phyloP scores from a whole-genome alignment of 2,113 vertebrate species.

The Lepus europaeus region DNA sequence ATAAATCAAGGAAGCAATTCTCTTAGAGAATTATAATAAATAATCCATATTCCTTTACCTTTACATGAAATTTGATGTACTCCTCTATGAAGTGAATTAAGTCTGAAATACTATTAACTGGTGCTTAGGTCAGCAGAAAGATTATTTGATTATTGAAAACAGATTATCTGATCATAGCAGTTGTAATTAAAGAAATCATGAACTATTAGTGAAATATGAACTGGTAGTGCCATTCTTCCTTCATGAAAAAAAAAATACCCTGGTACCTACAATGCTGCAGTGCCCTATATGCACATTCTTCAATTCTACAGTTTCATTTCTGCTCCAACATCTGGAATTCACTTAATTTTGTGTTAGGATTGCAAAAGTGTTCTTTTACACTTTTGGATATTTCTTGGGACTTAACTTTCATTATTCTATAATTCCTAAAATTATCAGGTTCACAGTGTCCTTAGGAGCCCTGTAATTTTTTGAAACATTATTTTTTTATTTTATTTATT shows the following conservation, averaged over 20 bases:
- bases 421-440: not conserved
- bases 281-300: not conserved
- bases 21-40: slow-evolving; percentile 5
- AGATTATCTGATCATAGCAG: not conserved
- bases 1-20: slow-evolving; percentile 15
- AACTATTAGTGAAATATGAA: slow-evolving; percentile 52
- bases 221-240: not conserved
- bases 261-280: not conserved
- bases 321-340: not conserved
- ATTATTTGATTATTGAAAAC: slow-evolving; percentile 54
- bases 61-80: slow-evolving; percentile 44
- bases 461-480: not conserved
- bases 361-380: not conserved
- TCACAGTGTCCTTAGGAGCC: not conserved
- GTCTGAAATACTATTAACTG: slow-evolving; percentile 72
- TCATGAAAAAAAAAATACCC: not conserved
- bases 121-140: slow-evolving; percentile 55
- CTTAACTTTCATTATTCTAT: slow-evolving; percentile 18
- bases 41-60: slow-evolving; percentile 32
- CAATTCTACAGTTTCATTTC: not conserved
- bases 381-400: not conserved
- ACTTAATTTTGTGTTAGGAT: not conserved
- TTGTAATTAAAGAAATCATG: slow-evolving; percentile 21
- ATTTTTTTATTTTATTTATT: no score
- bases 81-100: slow-evolving; percentile 68